Percentiles rank a stretch among this genome's conserved stretches.
These are phyloP conservation scores for Mythimna ferrago DNA, from an alignment of 2,888 invertebrate species.

Conservation along the genomic window DNA sequence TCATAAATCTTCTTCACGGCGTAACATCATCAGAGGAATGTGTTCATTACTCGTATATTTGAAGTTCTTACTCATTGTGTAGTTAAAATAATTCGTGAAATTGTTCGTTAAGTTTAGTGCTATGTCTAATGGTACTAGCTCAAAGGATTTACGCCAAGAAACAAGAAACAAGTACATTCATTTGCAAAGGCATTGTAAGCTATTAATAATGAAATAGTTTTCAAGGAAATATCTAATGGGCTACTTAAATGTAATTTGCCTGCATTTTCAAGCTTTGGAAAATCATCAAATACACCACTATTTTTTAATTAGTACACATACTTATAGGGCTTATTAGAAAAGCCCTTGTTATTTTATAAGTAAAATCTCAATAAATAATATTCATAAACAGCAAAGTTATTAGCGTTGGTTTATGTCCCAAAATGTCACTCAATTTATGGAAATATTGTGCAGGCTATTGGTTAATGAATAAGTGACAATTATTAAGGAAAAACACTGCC, in stretches of 20 bases:
- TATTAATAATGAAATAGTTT: neutral
- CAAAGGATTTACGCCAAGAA: constrained; percentile 1
- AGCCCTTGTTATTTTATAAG: too few relatives aligned
- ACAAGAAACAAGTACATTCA: neutral
- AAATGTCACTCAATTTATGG: too few relatives aligned
- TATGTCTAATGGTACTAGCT: constrained; percentile 7
- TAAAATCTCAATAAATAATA: too few relatives aligned
- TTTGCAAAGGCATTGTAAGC: neutral
- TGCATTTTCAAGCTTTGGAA: too few relatives aligned
- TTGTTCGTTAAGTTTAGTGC: constrained; percentile 15
- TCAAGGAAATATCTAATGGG: neutral
- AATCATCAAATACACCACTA: too few relatives aligned
- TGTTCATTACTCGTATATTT: constrained; percentile 12
- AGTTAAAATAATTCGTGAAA: constrained; percentile 35
- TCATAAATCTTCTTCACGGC: constrained; percentile 22
- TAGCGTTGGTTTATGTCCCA: too few relatives aligned
- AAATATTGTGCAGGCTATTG: too few relatives aligned
- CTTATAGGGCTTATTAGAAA: too few relatives aligned
- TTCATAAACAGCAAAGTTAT: too few relatives aligned
- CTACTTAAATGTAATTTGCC: neutral
- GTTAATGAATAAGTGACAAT: too few relatives aligned
- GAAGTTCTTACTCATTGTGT: constrained; percentile 20
- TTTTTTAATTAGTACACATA: too few relatives aligned
- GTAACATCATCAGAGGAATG: constrained; percentile 25
- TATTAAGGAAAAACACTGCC: too few relatives aligned